A percentile compares a stretch with the other conserved stretches of the same genome.
These are phyloP conservation scores for Condylura cristata DNA, from an alignment of 2,113 vertebrate genomes.

Conservation along the genomic window DNA sequence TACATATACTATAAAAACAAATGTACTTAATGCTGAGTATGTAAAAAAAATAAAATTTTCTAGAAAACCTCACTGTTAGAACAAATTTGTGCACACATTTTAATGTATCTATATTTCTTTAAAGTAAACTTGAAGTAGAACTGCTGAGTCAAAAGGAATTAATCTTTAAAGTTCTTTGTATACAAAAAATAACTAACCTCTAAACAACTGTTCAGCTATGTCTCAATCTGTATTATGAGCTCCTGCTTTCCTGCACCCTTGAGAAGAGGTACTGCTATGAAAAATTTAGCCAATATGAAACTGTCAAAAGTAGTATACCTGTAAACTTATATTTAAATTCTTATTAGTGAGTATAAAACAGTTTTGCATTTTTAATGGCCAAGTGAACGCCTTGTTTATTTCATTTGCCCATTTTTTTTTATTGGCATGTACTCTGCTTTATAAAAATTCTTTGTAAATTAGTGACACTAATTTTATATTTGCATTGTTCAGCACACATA, in stretches of 20 bases:
- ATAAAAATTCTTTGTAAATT: slow-evolving; percentile 20
- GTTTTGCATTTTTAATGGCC: not conserved
- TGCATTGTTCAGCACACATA: not conserved
- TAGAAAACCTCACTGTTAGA: slow-evolving; percentile 27
- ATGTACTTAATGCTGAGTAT: not conserved
- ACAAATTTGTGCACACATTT: not conserved
- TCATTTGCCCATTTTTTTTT: not conserved
- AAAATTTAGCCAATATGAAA: not conserved
- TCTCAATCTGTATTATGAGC: not conserved
- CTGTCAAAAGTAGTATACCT: not conserved
- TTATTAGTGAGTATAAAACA: not conserved
- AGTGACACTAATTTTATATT: slow-evolving; percentile 21
- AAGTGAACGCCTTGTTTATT: not conserved
- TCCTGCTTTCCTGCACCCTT: not conserved
- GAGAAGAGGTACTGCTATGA: not conserved
- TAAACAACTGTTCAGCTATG: slow-evolving; percentile 22
- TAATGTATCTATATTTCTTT: not conserved
- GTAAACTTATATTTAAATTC: not conserved
- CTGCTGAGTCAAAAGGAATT: not conserved
- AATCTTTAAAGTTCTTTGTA: slow-evolving; percentile 15
- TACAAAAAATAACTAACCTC: slow-evolving; percentile 40
- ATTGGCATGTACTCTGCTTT: not conserved
- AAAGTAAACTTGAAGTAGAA: slow-evolving; percentile 25
- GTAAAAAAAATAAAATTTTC: not conserved
- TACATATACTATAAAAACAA: not conserved